Evolutionary conservation across 2,888 invertebrate genomes (phyloP).

Genomic region (Spisula solida): DNA sequence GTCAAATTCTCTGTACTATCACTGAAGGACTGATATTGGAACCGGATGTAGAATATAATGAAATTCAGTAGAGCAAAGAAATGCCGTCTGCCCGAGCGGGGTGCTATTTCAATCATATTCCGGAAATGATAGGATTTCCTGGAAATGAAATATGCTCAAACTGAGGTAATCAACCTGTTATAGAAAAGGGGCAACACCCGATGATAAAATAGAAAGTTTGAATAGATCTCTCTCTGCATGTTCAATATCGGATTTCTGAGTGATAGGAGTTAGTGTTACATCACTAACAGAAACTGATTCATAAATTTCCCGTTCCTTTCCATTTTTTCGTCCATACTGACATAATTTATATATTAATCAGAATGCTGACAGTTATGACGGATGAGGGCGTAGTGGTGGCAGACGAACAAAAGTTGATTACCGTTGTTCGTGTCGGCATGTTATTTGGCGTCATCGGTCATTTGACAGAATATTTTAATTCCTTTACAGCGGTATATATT

Average conservation of each 20-base stretch:
- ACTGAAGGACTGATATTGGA: not conserved
- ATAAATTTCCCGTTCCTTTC: no score
- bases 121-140: slow-evolving; percentile 23
- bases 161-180: not conserved
- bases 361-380: not conserved
- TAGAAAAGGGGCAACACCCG: not conserved
- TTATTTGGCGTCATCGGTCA: not conserved
- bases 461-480: no score
- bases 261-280: not conserved
- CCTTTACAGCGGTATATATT: no score
- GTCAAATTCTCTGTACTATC: no score
- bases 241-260: not conserved
- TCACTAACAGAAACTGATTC: no score
- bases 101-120: not conserved
- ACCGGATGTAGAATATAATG: not conserved
- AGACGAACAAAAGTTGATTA: not conserved
- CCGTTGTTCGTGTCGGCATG: not conserved
- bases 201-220: not conserved
- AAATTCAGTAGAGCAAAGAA: not conserved
- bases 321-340: no score
- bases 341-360: not conserved
- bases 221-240: not conserved
- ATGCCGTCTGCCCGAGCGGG: not conserved
- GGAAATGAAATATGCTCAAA: not conserved
- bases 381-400: not conserved